Evolutionary conservation across 2,797 vertebrate genomes (phyloP).

Genomic region (Vireo griseus): DNA sequence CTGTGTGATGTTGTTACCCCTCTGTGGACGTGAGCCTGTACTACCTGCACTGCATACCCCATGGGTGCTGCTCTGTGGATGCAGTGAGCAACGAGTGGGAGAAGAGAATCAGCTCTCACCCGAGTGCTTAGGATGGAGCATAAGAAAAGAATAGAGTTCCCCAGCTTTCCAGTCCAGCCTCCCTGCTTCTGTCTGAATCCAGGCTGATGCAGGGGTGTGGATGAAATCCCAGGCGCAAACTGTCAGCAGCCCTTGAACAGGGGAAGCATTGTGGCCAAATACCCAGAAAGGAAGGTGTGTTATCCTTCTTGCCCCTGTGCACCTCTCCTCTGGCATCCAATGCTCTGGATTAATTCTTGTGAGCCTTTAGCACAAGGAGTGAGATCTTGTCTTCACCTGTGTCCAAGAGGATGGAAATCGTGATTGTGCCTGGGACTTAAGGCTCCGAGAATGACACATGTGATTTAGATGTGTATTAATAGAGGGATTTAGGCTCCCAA

Average conservation of each 20-base stretch:
- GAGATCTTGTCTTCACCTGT: not conserved
- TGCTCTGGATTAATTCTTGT: not conserved
- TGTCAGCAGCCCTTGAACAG: not conserved
- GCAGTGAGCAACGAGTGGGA: rapidly evolving
- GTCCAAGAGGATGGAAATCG: not conserved
- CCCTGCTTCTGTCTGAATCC: not conserved
- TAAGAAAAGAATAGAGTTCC: rapidly evolving
- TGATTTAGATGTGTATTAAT: not conserved
- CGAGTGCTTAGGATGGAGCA: not conserved
- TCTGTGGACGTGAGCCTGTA: not conserved
- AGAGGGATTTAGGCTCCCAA: not conserved
- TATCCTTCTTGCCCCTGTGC: not conserved
- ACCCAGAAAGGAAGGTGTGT: not conserved
- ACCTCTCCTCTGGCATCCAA: not conserved
- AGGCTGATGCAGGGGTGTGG: not conserved
- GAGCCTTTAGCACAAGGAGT: not conserved
- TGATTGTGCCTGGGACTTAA: not conserved
- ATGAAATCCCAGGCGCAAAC: not conserved
- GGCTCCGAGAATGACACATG: not conserved
- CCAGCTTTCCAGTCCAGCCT: not conserved
- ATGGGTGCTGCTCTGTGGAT: not conserved
- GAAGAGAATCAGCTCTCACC: not conserved
- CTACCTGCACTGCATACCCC: rapidly evolving
- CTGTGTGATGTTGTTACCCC: not conserved
- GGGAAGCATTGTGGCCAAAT: not conserved